phyloP scores from a whole-genome alignment of 1,140 invertebrate genomes.

The Stenopsyche tienmushanensis region DNA sequence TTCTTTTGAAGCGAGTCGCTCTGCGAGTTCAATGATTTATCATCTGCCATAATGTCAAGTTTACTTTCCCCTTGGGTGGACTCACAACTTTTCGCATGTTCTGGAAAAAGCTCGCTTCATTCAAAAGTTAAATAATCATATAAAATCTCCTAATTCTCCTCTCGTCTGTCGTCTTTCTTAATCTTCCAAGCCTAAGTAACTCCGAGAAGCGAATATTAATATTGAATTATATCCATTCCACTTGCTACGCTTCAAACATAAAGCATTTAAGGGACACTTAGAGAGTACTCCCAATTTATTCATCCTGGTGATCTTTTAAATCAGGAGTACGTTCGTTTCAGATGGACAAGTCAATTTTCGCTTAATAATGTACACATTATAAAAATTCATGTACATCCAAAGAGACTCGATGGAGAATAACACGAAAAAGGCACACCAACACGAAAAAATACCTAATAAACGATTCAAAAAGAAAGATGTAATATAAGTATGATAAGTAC shows the following conservation, averaged over 20 bases:
- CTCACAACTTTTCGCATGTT: conserved; percentile 15
- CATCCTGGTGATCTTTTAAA: background rate
- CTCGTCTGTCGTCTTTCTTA: conserved; percentile 22
- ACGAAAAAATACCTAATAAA: no score
- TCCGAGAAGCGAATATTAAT: conserved; percentile 29
- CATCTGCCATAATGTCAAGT: conserved; percentile 14
- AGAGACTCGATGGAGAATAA: no score
- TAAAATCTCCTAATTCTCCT: conserved; percentile 23
- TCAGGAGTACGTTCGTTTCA: conserved; percentile 1
- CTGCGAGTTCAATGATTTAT: conserved; percentile 23
- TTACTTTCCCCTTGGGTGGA: background rate
- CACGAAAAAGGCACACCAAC: no score
- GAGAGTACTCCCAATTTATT: conserved; percentile 17
- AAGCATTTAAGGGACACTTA: conserved; percentile 30
- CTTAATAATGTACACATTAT: conserved; percentile 19
- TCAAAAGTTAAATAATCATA: conserved; percentile 31
- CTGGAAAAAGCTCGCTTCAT: conserved; percentile 18
- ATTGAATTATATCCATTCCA: conserved; percentile 31
- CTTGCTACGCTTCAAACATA: conserved; percentile 28
- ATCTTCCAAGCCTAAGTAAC: conserved; percentile 27
- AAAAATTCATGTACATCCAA: no score
- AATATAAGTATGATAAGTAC: no score
- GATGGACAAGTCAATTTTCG: conserved; percentile 16
- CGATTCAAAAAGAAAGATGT: no score
- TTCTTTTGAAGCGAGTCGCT: no score